Conservation (phyloP, 2,113 vertebrate genomes). For the Xenopus borealis region DNA sequence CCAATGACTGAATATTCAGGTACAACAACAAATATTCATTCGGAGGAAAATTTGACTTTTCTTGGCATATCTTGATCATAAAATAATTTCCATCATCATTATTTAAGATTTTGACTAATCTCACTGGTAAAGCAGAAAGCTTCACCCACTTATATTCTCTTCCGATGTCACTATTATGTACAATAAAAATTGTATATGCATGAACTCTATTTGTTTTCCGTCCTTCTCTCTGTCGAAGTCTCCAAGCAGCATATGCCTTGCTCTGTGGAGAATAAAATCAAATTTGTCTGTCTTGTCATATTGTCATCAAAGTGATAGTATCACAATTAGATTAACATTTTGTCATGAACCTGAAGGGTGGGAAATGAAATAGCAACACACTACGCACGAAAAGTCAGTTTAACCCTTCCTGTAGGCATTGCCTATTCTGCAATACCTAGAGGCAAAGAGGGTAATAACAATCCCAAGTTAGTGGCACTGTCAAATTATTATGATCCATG, state of each 20-base stretch:
- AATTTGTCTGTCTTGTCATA: slow-evolving; percentile 91
- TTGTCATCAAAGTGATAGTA: slow-evolving; percentile 88
- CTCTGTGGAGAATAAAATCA: slow-evolving; percentile 89
- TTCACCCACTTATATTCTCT: slow-evolving; percentile 70
- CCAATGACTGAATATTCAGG: too few relatives aligned
- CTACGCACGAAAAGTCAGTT: slow-evolving; percentile 63
- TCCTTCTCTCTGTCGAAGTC: slow-evolving; percentile 80
- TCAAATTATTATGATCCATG: slow-evolving; percentile 50
- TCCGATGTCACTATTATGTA: slow-evolving; percentile 80
- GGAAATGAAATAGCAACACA: slow-evolving; percentile 64
- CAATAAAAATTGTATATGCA: slow-evolving; percentile 85
- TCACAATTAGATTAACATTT: slow-evolving; percentile 91
- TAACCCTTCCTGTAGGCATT: slow-evolving; percentile 65
- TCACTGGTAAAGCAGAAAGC: slow-evolving; percentile 74
- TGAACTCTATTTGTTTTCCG: slow-evolving; percentile 81
- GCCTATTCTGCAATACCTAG: slow-evolving; percentile 38
- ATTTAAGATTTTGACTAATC: slow-evolving; percentile 70
- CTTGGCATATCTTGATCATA: too few relatives aligned
- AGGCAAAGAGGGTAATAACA: slow-evolving; percentile 51
- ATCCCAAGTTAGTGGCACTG: slow-evolving; percentile 40
- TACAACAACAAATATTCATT: too few relatives aligned
- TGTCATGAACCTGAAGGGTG: slow-evolving; percentile 77
- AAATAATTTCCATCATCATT: too few relatives aligned
- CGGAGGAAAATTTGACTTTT: too few relatives aligned
- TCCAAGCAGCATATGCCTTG: slow-evolving; percentile 81